Base-by-base conservation (phyloP, 1,140 invertebrate genomes). In the Drosophila obscura region DNA sequence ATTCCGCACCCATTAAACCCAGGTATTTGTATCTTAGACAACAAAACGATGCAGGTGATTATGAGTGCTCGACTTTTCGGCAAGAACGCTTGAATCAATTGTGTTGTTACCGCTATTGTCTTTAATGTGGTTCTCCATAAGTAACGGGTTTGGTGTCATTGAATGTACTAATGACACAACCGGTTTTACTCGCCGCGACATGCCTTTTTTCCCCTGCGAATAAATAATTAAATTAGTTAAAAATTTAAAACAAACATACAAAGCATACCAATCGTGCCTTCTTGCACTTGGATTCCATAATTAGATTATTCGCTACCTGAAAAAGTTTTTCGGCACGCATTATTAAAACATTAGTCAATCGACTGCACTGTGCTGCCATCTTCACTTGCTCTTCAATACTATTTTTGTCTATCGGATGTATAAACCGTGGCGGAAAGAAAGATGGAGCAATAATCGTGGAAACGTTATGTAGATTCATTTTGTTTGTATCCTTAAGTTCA, bases 371-470 rank as follows among this genome's bases (percentile, higher is more conserved):
- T 3, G 96, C 96, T 2, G 97, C 97, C 91, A 96, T 95, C 50
- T 94, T 95, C 4, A 97, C 93, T 92, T 98, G 96, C 5, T 95
- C 95, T 80, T 94, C 93, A 63, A 95, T 92, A 67, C 93, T 94
- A 50, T 89, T 92, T 73, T 90, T 92, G 51, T 91, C 77, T 13
- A 55, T 80, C 16, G 90, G 90, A 59, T 91, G 77, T 31, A 92
- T 77, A 48, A 78, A 91, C 8, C 90, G 94, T 49, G 96, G 96
- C 49, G 97, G 95, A 90, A 98, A 98, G 35, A 98, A 94, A 50
- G 97, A 97, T 35, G 97, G 97, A 9, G 97, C 97, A 59, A 97
- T 96, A 69, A 98, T 98, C 95, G 98, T 97, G 7, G 97, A 95
- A 7, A 98, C 96, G 92, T 98, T 98, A 81, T 97, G 96, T 50